These are phyloP conservation scores for Tokudaia muenninki DNA, from an alignment of 2,797 vertebrate species.

Conservation along the genomic window DNA sequence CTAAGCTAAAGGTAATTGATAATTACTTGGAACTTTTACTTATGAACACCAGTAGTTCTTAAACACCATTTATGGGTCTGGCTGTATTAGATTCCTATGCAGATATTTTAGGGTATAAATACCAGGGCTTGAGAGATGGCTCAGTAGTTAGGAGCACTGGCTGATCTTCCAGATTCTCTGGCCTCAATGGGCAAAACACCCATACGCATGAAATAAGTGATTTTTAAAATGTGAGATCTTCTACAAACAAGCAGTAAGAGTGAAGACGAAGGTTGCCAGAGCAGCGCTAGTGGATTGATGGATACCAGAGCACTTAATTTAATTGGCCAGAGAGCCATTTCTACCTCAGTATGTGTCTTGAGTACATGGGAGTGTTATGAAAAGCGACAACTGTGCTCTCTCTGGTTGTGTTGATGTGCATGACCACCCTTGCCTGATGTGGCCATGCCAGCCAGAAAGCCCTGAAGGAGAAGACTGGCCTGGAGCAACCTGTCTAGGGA, in stretches of 20 bases:
- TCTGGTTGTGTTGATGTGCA: slow-evolving; percentile 91
- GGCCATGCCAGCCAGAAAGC: slow-evolving; percentile 91
- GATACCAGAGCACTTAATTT: not conserved
- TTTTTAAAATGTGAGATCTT: not conserved
- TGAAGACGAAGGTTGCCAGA: not conserved
- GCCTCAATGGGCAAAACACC: not conserved
- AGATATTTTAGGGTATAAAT: not conserved
- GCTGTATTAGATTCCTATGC: not conserved
- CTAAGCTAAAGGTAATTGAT: not conserved
- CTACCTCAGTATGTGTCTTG: not conserved
- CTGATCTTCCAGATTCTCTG: not conserved
- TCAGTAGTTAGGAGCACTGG: not conserved
- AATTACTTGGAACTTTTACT: not conserved
- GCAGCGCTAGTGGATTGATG: not conserved
- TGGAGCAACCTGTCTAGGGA: slow-evolving; percentile 92
- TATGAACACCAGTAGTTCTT: not conserved
- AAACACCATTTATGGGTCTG: not conserved
- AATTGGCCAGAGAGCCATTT: not conserved
- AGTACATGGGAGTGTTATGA: slow-evolving; percentile 89
- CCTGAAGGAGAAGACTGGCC: slow-evolving; percentile 93
- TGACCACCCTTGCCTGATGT: slow-evolving; percentile 91
- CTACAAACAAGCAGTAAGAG: not conserved
- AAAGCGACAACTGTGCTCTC: slow-evolving; percentile 92
- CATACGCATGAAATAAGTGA: not conserved
- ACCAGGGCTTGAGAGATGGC: not conserved